Evolutionary conservation across 2,888 invertebrate species (phyloP), one percentile per base, ranked within the genome.

Genomic region (Rhyacophila evoluta): DNA sequence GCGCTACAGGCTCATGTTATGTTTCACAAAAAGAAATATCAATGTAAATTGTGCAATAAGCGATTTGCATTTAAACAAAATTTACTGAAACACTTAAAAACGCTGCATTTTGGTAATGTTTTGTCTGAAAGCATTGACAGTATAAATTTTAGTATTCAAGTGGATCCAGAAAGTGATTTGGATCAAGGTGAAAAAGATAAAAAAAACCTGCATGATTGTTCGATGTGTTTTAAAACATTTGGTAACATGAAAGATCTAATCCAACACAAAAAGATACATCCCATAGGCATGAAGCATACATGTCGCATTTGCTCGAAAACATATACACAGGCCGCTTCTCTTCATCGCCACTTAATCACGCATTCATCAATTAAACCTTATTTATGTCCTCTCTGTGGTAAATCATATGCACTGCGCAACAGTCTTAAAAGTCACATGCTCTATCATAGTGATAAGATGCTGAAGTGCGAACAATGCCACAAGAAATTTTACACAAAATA

Each of bases 401-500:
- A 75, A 68, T 72, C 72, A 1, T 79, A 72, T 68, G 75, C 29
- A 27, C 55, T 67, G n/a, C 70, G 38, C 25, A 79, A 79, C 39
- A 72, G 55, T 10, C 55, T 79, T 5, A 79, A 75, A n/a, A 38
- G 67, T 1, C 79, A 79, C 72, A 79, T 79, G 79, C 27, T 79
- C 3, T 79, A 75, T 37, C 79, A 79, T 27, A 72, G 27, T 15
- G 79, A 79, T 25, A 79, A 79, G 28, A 75, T 67, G 10, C 67
- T 70, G 29, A 41, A 72, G 10, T 79, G 79, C 15, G 28, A 36
- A 11, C 11, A 72, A 2, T 79, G 79, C 41, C 38, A 79, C 2
- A 79, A 79, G 36, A 79, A 55, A 39, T 79, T 79, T 75, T 74
- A 79, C 37, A 79, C 72, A 19, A 33, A 39, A 15, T 29, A 75